phyloP scores from a whole-genome alignment of 1,140 invertebrate genomes.

The Cyrtorhinus lividipennis region DNA sequence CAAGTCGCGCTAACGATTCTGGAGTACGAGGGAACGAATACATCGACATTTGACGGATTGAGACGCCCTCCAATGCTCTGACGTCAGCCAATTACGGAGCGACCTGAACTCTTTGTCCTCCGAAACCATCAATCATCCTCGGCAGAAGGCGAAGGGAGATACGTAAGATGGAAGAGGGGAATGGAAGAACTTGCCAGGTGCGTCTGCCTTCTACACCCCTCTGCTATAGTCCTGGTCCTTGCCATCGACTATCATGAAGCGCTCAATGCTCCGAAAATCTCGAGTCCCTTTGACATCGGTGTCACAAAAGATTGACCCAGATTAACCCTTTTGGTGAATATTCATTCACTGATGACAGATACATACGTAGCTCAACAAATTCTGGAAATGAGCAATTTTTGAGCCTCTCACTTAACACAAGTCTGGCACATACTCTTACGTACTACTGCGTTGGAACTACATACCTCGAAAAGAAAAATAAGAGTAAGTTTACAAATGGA shows the following conservation, averaged over 20 bases:
- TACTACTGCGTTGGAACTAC: too few species aligned
- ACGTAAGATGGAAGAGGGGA: not conserved
- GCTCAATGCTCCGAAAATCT: not conserved
- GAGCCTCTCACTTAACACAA: not conserved
- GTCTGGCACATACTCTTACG: not conserved
- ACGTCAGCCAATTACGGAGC: slow-evolving; percentile 2
- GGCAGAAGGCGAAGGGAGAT: not conserved
- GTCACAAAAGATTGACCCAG: not conserved
- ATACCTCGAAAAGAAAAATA: too few species aligned
- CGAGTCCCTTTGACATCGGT: not conserved
- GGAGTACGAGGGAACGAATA: not conserved
- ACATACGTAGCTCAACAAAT: too few species aligned
- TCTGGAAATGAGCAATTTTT: not conserved
- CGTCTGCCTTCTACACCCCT: not conserved
- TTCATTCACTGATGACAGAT: not conserved
- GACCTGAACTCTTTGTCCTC: not conserved
- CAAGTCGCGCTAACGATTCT: not conserved
- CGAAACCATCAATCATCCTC: slow-evolving; percentile 1
- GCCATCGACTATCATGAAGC: not conserved
- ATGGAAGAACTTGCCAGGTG: not conserved
- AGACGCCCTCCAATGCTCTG: not conserved
- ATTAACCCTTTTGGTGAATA: not conserved
- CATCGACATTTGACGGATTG: not conserved
- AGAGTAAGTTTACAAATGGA: too few species aligned
- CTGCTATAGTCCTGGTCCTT: too few species aligned